Conservation (phyloP, 2,113 vertebrate species). For the Rhinichthys klamathensis region DNA sequence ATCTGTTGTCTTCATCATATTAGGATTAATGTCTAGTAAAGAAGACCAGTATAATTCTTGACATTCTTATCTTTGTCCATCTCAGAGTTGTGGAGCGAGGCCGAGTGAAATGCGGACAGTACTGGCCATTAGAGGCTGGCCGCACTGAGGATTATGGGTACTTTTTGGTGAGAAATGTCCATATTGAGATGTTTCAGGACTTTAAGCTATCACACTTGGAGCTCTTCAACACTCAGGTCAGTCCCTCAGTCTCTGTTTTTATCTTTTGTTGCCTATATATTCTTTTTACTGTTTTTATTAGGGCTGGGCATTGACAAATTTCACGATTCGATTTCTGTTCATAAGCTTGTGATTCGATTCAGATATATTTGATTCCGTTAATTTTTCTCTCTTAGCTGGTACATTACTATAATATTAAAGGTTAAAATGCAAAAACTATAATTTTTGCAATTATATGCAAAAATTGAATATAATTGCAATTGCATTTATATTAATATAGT, state of each 20-base stretch:
- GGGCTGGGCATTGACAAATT: too few relatives aligned
- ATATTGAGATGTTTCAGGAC: slow-evolving; percentile 78
- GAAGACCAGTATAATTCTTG: background rate
- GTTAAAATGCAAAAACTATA: too few relatives aligned
- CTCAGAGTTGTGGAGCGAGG: slow-evolving; percentile 79
- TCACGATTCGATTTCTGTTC: too few relatives aligned
- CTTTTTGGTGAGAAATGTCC: slow-evolving; percentile 74
- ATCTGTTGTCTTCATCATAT: background rate
- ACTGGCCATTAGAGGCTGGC: slow-evolving; percentile 79
- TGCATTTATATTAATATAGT: too few relatives aligned
- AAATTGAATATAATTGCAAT: too few relatives aligned
- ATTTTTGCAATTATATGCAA: too few relatives aligned
- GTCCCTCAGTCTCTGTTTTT: background rate
- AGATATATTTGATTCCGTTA: too few relatives aligned
- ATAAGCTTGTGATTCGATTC: too few relatives aligned
- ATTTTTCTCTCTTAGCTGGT: too few relatives aligned
- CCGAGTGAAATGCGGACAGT: slow-evolving; percentile 80
- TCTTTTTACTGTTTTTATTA: too few relatives aligned
- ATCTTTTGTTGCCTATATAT: background rate
- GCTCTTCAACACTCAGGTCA: slow-evolving; percentile 77
- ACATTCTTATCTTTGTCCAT: slow-evolving; percentile 24
- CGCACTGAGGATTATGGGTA: slow-evolving; percentile 74
- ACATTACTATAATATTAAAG: too few relatives aligned
- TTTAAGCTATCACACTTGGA: slow-evolving; percentile 79
- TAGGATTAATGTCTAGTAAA: background rate